These are phyloP conservation scores for Lasioglossum albipes DNA, from an alignment of 1,140 invertebrate genomes.

Conservation along the genomic window DNA sequence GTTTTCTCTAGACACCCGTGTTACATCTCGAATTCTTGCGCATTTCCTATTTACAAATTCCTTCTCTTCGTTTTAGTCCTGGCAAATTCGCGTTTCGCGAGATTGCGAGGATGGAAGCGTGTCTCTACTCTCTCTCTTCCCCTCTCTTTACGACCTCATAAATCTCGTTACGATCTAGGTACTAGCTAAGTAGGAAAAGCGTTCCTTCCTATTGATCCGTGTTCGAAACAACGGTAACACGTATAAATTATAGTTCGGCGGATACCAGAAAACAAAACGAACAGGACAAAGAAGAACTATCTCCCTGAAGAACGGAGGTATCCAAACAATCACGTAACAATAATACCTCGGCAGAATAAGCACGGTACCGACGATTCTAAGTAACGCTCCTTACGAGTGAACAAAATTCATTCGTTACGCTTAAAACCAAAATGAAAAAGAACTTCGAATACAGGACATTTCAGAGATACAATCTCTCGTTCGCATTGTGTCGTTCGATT, in stretches of 20 bases:
- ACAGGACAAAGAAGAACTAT: background rate
- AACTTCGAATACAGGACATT: background rate
- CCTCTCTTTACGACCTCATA: background rate
- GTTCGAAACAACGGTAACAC: constrained; percentile 8
- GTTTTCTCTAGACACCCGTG: constrained; percentile 18
- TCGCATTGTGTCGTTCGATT: background rate
- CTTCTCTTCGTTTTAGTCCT: constrained; percentile 1
- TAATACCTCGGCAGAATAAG: constrained; percentile 13
- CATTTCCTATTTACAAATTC: constrained; percentile 37
- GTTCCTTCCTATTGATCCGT: constrained; percentile 8
- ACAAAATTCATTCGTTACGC: constrained; percentile 18
- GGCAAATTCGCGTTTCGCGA: background rate
- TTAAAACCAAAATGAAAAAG: background rate
- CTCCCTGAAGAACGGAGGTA: constrained; percentile 2
- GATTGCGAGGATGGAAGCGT: background rate
- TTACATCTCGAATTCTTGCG: constrained; percentile 26
- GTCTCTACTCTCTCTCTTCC: background rate
- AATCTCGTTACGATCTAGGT: no score
- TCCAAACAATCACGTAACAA: constrained; percentile 17
- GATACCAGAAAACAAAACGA: constrained; percentile 15
- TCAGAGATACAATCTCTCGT: background rate
- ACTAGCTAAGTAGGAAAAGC: constrained; percentile 12
- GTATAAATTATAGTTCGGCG: background rate
- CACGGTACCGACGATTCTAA: constrained; percentile 13
- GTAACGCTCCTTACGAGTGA: constrained; percentile 2